These are phyloP conservation scores for Nebria brevicollis DNA, from an alignment of 2,888 invertebrate species.

Conservation along the genomic window DNA sequence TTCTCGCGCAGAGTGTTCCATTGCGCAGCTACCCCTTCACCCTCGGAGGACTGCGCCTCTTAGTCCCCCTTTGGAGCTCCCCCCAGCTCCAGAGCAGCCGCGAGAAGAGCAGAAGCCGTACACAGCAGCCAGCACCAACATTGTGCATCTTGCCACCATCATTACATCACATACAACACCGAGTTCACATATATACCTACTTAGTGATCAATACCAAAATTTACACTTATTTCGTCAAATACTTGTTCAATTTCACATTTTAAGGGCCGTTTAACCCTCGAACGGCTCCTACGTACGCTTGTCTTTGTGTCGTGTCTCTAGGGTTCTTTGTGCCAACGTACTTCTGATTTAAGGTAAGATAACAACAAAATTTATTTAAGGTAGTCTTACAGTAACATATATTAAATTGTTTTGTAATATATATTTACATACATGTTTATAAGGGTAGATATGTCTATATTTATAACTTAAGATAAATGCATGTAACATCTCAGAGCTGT, in stretches of 20 bases:
- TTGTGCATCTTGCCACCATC: not conserved
- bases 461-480: too few relatives aligned
- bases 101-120: slow-evolving; percentile 1
- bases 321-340: not conserved
- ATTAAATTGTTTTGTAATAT: too few relatives aligned
- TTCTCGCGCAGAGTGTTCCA: not conserved
- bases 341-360: not conserved
- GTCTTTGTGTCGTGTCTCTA: not conserved
- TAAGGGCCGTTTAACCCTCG: not conserved
- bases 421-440: too few relatives aligned
- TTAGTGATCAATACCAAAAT: not conserved
- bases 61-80: not conserved
- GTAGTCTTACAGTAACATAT: not conserved
- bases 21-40: not conserved
- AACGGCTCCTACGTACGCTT: not conserved
- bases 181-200: not conserved
- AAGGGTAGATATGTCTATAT: too few relatives aligned
- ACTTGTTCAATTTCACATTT: not conserved
- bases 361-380: not conserved
- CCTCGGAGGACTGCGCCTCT: not conserved
- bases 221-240: not conserved
- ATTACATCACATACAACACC: not conserved
- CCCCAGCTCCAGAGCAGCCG: not conserved
- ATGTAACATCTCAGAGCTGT: too few relatives aligned
- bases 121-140: not conserved